Conservation (phyloP, 2,113 vertebrate genomes). For the Taxidea taxus region DNA sequence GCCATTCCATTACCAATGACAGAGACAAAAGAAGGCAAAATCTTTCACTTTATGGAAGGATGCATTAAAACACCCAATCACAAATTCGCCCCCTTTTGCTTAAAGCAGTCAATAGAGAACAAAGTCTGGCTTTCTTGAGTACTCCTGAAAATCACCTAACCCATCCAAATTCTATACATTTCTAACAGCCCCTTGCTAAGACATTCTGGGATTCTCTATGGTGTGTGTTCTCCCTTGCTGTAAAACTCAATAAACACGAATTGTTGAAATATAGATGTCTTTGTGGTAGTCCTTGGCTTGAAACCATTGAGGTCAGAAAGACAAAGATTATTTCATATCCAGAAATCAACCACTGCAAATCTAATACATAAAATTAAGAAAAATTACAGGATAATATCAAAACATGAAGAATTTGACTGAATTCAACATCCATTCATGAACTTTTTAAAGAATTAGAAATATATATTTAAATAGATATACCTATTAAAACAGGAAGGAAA, state of each 20-base stretch:
- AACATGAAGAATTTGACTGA: not conserved
- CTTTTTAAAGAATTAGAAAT: not conserved
- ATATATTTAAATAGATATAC: not conserved
- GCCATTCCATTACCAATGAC: not conserved
- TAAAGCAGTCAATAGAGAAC: not conserved
- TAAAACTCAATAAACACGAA: not conserved
- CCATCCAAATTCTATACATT: not conserved
- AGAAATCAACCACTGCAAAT: not conserved
- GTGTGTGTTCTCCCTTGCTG: not conserved
- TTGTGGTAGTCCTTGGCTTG: not conserved
- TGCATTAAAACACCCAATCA: not conserved
- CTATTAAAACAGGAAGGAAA: not conserved
- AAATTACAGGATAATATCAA: not conserved
- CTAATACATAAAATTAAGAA: not conserved
- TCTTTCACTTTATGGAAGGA: not conserved
- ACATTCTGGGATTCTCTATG: fast-evolving
- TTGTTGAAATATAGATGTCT: not conserved
- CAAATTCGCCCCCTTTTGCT: not conserved
- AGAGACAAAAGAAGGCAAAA: not conserved
- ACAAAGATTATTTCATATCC: not conserved
- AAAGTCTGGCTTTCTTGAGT: not conserved
- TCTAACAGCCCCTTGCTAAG: not conserved
- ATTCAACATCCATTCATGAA: not conserved
- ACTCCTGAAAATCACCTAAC: not conserved
- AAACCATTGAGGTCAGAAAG: not conserved